Evolutionary conservation across 2,888 invertebrate genomes (phyloP), one percentile per base, ranked within the genome.

Genomic region (Pandemis corylana): DNA sequence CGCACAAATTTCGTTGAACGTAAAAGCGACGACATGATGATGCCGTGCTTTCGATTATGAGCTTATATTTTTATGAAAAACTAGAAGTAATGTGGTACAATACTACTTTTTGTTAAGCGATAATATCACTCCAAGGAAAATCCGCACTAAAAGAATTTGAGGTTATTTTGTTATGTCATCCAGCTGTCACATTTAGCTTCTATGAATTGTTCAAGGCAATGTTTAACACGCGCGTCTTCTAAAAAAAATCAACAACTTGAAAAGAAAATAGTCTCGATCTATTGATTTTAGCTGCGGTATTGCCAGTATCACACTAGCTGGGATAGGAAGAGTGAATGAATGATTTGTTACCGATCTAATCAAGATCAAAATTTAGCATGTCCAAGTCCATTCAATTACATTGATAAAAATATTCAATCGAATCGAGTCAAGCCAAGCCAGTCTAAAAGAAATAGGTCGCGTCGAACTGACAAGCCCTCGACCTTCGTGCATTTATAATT

Each of bases 1-100:
- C 97, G 95, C 79, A 97, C 95, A 90, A 97, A 96, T 90, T 97
- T 97, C 51, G 97, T 96, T 71, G 97, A 96, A 82, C 97, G 95
- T 84, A 96, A 89, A 80, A 96, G 95, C 77, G 96, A 96, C 83
- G 96, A 95, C 96, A 96, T 96, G 80, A 79, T 93, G 75, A 65
- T 77, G 74, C 63, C 68, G 65, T 71, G 15, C 59, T 77, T 77
- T 77, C 77, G 76, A 80, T 70, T 78, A 77, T 68, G 15, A 59
- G 46, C 61, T 67, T 65, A 69, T 76, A 68, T 71, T 73, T 59
- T 64, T 7, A 12, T n/a, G 68, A 44, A 65, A 42, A 62, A 72
- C 20, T 20, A 70, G 13, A 41, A 66, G 13, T 56, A 56, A 62
- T 15, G 4, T 20, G 51, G n/a, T 49, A 44, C 69, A 53, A 15